Evolutionary conservation across 2,113 vertebrate species (phyloP), one percentile per base, ranked within the genome.

Genomic region (Dromaius novaehollandiae): DNA sequence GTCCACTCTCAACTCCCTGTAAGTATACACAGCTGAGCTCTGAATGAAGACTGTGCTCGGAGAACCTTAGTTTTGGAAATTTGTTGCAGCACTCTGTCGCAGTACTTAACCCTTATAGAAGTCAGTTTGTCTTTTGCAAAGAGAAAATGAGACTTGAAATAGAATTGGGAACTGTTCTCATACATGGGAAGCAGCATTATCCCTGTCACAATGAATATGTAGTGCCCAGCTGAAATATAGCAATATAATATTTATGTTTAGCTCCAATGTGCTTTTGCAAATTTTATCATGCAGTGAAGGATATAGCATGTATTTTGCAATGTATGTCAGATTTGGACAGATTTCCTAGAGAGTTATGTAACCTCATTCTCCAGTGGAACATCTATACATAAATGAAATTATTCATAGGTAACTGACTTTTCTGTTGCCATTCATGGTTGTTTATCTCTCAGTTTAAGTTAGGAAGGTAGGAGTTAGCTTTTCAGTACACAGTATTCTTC

Each of bases 221-320:
- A 91, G 20, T 71, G 51, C 26, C 7, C 50, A 36, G 60, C 30
- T 86, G 82, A 97, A 96, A 93, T 28, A 68, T 3, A 78, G 13
- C 46, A 83, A 91, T 97, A 34, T 65, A 97, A 85, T 95, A 97
- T 97, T 97, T 86, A 97, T 96, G 79, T 81, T 65, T 34, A 75
- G 63, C 42, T 96, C 75, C 75, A 44, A 19, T 26, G 48, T 78
- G 75, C 55, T 90, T 80, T 36, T 97, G 85, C 24, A 97, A 96
- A 88, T 93, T 95, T 97, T 69, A 96, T 95, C 87, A 88, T 34
- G 40, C 32, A 83, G 60, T 77, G 74, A 94, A 86, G 71, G 42
- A 92, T 94, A 89, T 11, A 81, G 48, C 55, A 21, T 68, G 84
- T 6, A 4, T 91, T 95, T 91, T 74, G 46, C 36, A 95, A 86